Percentiles rank a stretch among this genome's conserved stretches.
phyloP scores from a whole-genome alignment of 2,113 vertebrate species.

The Pollachius pollachius region DNA sequence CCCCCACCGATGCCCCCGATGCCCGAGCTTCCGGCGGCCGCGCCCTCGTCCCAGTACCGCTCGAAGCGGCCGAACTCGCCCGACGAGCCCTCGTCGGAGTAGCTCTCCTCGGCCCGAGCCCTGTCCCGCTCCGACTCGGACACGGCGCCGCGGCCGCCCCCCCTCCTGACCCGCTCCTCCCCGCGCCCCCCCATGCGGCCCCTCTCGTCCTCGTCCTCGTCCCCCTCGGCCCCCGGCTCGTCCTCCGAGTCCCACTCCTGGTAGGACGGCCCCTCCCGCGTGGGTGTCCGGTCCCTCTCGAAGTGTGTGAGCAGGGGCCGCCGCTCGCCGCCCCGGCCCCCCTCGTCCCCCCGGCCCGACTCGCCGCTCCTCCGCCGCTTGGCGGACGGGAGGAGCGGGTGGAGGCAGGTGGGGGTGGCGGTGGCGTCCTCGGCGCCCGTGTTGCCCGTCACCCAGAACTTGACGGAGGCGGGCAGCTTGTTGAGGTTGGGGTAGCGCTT shows the following conservation, averaged over 20 bases:
- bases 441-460: constrained; percentile 75
- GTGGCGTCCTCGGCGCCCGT: constrained; percentile 62
- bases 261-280: constrained; percentile 74
- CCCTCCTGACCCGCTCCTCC: constrained; percentile 58
- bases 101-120: constrained; percentile 70
- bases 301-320: constrained; percentile 75
- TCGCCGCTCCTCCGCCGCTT: constrained; percentile 71
- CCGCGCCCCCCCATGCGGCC: constrained; percentile 52
- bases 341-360: constrained; percentile 60
- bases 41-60: constrained; percentile 84
- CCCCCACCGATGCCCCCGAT: constrained; percentile 75
- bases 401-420: constrained; percentile 67
- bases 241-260: constrained; percentile 80
- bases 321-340: constrained; percentile 64
- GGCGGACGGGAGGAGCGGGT: constrained; percentile 67
- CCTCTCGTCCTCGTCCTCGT: constrained; percentile 59
- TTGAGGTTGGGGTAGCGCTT: constrained; percentile 76
- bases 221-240: constrained; percentile 52
- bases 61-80: constrained; percentile 81
- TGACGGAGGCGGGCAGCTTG: constrained; percentile 78
- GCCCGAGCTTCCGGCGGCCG: constrained; percentile 65
- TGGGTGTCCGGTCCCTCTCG: constrained; percentile 73
- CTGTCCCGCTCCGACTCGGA: constrained; percentile 78
- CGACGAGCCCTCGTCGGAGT: constrained; percentile 75
- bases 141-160: constrained; percentile 64